phyloP scores from a whole-genome alignment of 2,113 vertebrate species.

The Chlorocebus sabaeus region DNA sequence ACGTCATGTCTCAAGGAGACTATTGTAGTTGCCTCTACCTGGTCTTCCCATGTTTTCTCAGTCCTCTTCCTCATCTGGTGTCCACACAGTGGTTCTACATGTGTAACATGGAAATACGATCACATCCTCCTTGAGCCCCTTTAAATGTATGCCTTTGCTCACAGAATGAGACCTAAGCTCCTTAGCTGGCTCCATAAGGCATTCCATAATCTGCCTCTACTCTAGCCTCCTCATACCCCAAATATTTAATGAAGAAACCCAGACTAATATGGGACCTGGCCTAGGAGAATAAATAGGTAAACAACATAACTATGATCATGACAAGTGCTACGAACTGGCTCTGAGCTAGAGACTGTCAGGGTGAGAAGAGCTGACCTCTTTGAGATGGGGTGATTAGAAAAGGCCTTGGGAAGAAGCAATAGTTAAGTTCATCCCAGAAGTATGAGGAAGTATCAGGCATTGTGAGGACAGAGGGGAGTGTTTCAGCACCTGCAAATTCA shows the following conservation, averaged over 20 bases:
- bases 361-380: background rate
- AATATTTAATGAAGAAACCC: background rate
- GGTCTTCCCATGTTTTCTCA: background rate
- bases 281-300: background rate
- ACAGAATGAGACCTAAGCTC: background rate
- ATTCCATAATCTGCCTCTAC: background rate
- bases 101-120: accelerated
- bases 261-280: background rate
- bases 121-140: background rate
- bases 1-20: background rate
- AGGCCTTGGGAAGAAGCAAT: background rate
- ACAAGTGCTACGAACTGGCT: background rate
- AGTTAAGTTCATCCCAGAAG: background rate
- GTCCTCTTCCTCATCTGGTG: background rate
- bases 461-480: background rate
- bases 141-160: background rate
- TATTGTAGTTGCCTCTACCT: background rate
- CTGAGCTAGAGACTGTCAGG: background rate
- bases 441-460: background rate
- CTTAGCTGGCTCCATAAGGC: background rate
- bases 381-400: background rate
- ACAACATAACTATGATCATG: background rate
- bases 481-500: background rate
- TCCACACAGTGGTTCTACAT: background rate
- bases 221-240: background rate